Percentiles rank a stretch among this genome's conserved stretches.
phyloP scores from a whole-genome alignment of 1,140 invertebrate species.

The Micrasema longulum region DNA sequence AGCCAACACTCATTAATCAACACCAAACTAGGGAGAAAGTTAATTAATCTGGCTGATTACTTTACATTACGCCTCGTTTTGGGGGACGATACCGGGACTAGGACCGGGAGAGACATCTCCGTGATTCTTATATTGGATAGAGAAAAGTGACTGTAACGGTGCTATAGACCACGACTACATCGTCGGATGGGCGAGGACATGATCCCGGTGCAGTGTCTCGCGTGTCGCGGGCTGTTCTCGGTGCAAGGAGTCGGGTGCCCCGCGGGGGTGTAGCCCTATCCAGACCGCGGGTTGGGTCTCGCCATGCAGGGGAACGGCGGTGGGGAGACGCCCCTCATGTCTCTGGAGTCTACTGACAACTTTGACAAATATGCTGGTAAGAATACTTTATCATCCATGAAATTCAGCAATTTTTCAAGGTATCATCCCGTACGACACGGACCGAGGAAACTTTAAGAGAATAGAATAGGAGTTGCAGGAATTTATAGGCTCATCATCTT shows the following conservation, averaged over 20 bases:
- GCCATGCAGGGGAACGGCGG: constrained; percentile 13
- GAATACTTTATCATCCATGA: too few relatives aligned
- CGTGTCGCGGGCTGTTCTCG: too few relatives aligned
- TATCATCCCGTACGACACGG: too few relatives aligned
- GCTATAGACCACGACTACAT: too few relatives aligned
- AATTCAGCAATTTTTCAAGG: too few relatives aligned
- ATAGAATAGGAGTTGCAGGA: too few relatives aligned
- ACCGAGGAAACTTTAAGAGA: too few relatives aligned
- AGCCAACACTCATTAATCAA: constrained; percentile 5
- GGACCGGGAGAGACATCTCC: background rate
- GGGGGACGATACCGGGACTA: background rate
- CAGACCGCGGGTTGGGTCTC: too few relatives aligned
- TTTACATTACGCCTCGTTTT: background rate
- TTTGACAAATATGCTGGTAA: constrained; percentile 50
- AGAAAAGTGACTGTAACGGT: background rate
- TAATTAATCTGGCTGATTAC: background rate
- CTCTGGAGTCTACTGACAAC: constrained; percentile 45
- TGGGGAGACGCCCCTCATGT: constrained; percentile 52
- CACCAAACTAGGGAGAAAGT: background rate
- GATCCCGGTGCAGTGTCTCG: background rate
- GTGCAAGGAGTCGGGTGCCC: background rate
- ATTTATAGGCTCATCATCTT: too few relatives aligned
- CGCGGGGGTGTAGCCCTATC: background rate
- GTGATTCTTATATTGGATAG: background rate
- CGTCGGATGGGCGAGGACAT: too few relatives aligned